A percentile compares a stretch with the other conserved stretches of the same genome.
Conservation (phyloP, 2,113 vertebrate species). For the Gorilla gorilla region DNA sequence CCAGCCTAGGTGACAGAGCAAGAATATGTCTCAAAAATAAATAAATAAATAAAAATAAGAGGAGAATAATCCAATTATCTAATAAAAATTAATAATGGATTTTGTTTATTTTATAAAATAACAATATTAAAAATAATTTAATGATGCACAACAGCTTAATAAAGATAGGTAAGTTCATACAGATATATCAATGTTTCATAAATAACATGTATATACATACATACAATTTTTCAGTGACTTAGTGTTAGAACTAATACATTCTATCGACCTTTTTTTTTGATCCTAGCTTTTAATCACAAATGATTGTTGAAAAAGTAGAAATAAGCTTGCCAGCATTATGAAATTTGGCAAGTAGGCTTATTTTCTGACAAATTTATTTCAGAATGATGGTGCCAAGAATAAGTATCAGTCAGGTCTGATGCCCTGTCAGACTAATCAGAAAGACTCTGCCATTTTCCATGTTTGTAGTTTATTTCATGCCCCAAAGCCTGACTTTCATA, state of each 20-base stretch:
- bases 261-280: neutral
- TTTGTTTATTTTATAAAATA: neutral
- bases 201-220: neutral
- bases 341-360: slow-evolving; percentile 19
- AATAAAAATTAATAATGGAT: neutral
- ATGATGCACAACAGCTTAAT: neutral
- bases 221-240: neutral
- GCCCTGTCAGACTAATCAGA: neutral
- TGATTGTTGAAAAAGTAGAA: neutral
- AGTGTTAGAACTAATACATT: neutral
- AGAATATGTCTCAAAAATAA: too few species aligned
- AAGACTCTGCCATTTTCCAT: neutral
- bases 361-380: slow-evolving; percentile 54
- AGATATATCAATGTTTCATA: neutral
- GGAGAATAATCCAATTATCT: neutral
- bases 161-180: neutral
- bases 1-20: too few species aligned
- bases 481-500: neutral
- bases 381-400: neutral
- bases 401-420: neutral
- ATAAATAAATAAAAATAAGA: too few species aligned
- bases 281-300: neutral
- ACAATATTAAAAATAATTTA: neutral
- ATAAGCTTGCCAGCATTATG: neutral
- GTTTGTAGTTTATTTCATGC: neutral